These are phyloP conservation scores for Phyllostomus discolor DNA, from an alignment of 2,113 vertebrate species.

Conservation along the genomic window DNA sequence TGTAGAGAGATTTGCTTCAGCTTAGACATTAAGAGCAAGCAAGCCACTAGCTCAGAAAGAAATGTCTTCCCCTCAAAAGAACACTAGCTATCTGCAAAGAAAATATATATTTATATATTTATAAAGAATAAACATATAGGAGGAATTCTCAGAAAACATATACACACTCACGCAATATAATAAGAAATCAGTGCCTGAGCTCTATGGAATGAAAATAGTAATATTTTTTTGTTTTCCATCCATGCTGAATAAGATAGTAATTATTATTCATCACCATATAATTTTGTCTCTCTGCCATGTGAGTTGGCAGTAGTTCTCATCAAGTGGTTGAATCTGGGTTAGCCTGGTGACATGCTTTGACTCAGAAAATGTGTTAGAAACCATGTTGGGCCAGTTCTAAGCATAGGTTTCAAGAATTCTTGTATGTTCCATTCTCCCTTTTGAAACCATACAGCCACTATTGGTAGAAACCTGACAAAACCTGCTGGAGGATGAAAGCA, in stretches of 20 bases:
- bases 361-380: background rate
- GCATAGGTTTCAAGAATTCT: background rate
- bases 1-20: background rate
- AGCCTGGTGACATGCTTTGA: background rate
- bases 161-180: background rate
- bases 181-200: background rate
- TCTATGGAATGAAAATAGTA: background rate
- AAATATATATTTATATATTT: no score
- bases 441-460: background rate
- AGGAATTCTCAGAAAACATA: background rate
- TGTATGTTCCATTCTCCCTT: background rate
- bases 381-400: background rate
- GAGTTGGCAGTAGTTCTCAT: background rate
- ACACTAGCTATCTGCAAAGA: background rate
- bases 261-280: background rate
- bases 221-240: background rate
- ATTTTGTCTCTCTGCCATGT: background rate
- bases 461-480: background rate
- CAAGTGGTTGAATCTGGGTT: background rate
- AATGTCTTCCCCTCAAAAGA: background rate
- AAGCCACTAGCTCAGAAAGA: background rate
- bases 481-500: background rate
- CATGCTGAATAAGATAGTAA: background rate
- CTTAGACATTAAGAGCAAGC: background rate
- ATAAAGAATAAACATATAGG: background rate